Percentiles rank a stretch among this genome's conserved stretches.
Conservation (phyloP, 2,888 invertebrate genomes). For the Drosophila kambysellisi region DNA sequence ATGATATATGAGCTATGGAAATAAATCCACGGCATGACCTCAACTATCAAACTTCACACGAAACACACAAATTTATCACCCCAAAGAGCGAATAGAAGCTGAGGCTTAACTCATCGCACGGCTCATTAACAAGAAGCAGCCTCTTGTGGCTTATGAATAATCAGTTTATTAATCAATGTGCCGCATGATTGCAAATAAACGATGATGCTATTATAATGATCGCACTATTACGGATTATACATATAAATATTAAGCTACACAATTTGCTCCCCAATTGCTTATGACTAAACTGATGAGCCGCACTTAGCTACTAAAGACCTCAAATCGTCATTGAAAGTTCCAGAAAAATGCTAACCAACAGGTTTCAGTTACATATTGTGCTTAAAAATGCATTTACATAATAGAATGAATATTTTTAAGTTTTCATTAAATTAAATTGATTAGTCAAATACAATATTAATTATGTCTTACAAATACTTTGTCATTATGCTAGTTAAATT, state of each 20-base stretch:
- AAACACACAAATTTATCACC: conserved; percentile 66
- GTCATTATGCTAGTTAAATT: neutral
- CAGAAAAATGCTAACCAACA: neutral
- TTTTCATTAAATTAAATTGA: neutral
- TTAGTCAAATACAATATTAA: neutral
- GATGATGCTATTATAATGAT: conserved; percentile 77
- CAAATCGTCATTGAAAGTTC: conserved; percentile 6
- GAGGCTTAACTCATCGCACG: conserved; percentile 59
- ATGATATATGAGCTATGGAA: conserved; percentile 76
- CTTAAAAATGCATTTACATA: neutral
- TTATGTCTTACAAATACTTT: neutral
- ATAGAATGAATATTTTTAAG: neutral
- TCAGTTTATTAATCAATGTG: conserved; percentile 77
- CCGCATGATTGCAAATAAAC: conserved; percentile 76
- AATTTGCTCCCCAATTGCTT: conserved; percentile 24
- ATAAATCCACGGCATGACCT: conserved; percentile 78
- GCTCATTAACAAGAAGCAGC: conserved; percentile 80
- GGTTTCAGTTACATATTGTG: neutral
- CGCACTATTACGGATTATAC: conserved; percentile 70
- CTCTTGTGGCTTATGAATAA: conserved; percentile 76
- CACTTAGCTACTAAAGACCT: conserved; percentile 4
- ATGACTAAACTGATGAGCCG: conserved; percentile 24
- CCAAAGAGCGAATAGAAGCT: conserved; percentile 34
- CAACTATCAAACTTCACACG: conserved; percentile 79
- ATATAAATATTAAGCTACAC: conserved; percentile 18